Conservation (phyloP, 2,888 invertebrate genomes). For the Diaphora mendica region DNA sequence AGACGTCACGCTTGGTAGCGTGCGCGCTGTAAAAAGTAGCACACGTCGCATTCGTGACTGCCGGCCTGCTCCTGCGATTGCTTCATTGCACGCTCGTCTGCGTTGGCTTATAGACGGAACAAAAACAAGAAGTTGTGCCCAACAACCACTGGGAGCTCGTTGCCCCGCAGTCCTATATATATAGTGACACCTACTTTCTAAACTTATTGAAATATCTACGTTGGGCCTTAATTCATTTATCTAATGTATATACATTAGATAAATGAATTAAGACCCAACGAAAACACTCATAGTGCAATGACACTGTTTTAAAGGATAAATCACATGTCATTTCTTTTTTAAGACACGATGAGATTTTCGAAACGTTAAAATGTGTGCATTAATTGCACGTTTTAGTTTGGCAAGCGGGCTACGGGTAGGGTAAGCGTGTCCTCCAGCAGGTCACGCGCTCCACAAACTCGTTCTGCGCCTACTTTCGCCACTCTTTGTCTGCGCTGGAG, state of each 20-base stretch:
- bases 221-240: neutral
- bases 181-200: neutral
- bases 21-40: slow-evolving; percentile 73
- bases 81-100: slow-evolving; percentile 41
- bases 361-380: slow-evolving; percentile 33
- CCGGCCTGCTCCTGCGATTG: slow-evolving; percentile 49
- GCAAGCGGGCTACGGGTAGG: slow-evolving; percentile 60
- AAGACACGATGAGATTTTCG: neutral
- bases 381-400: slow-evolving; percentile 62
- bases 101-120: slow-evolving; percentile 19
- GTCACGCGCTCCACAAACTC: slow-evolving; percentile 83
- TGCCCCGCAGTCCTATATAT: neutral
- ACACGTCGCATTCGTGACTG: slow-evolving; percentile 71
- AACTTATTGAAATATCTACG: neutral
- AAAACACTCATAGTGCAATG: neutral
- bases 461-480: slow-evolving; percentile 84
- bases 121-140: neutral
- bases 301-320: neutral
- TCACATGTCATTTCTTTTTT: neutral
- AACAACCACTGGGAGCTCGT: neutral
- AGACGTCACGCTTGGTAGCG: slow-evolving; percentile 78
- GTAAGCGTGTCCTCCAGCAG: slow-evolving; percentile 79
- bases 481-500: slow-evolving; percentile 69
- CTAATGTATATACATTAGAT: neutral
- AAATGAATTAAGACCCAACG: neutral